Evolutionary conservation across 2,113 vertebrate species (phyloP), one percentile per base, ranked within the genome.

Genomic region (Thamnophis sirtalis): DNA sequence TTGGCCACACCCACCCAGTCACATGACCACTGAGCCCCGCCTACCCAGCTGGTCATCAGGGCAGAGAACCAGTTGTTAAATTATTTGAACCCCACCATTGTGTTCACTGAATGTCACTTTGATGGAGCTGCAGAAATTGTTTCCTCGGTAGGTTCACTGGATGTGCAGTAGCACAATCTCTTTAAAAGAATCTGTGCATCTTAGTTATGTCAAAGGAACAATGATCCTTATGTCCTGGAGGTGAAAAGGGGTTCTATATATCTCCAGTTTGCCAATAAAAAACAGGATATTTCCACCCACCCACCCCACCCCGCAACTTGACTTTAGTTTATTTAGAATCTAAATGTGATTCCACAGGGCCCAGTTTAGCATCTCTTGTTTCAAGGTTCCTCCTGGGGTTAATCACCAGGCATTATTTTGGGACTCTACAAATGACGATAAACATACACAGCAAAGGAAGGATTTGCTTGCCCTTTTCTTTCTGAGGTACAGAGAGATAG

Each of bases 371-470:
- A 17, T 48, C 54, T 88, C 50, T 55, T 5, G 73, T 80, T 19
- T 68, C 1, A 5, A 86, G 55, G 54, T 51, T 93, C 9, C 26
- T 53, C 21, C 33, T 50, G 88, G 48, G 88, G 22, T 33, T 94
- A 51, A 84, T 85, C 2, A 92, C 9, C 92, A 56, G 49, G 89
- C 92, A 92, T 91, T 48, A 28, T 90, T 92, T 38, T 55, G 19
- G 89, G 60, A 90, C 28, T 5, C 11, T 92, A 54, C 92, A 50
- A 90, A 92, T 92, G 91, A 87, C 89, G 89, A 93, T 68, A 90
- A 91, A 91, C 49, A 87, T 86, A 89, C 89, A 92, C 43, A 80
- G 54, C 24, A 60, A 60, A 60, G 91, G 85, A 94, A 19, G 26
- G 3, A 26, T 92, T 58, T 2, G n/a, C 13, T 92, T n/a, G 53